Evolutionary conservation across 1,140 invertebrate genomes (phyloP).

Genomic region (Paraescarpia echinospica): DNA sequence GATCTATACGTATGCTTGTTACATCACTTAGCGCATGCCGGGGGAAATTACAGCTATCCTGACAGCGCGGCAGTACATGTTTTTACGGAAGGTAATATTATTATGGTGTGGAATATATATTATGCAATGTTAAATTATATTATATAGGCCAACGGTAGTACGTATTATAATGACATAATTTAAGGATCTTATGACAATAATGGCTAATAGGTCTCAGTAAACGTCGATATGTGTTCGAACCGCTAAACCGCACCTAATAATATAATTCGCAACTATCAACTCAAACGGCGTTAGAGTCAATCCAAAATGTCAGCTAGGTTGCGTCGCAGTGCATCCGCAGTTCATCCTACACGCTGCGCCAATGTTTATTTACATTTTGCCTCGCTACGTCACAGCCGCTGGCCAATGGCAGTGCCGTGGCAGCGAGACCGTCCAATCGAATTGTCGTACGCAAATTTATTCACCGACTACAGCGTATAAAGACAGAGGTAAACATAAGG

Average conservation of each 20-base stretch:
- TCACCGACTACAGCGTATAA: neutral
- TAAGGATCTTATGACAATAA: neutral
- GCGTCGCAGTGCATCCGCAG: neutral
- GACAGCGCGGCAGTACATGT: no score
- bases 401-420: neutral
- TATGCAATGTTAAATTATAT: no score
- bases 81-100: no score
- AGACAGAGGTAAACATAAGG: neutral
- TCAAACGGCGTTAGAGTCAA: neutral
- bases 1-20: no score
- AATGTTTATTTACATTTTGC: neutral
- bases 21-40: no score
- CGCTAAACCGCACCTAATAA: neutral
- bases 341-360: neutral
- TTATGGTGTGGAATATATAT: no score
- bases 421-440: neutral
- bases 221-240: neutral
- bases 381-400: neutral
- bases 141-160: no score
- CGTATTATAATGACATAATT: no score
- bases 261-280: neutral
- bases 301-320: neutral
- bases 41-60: no score
- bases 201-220: neutral
- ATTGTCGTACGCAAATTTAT: slow-evolving; percentile 6